Evolutionary conservation across 2,797 vertebrate genomes (phyloP).

Genomic region (Chrosomus eos): DNA sequence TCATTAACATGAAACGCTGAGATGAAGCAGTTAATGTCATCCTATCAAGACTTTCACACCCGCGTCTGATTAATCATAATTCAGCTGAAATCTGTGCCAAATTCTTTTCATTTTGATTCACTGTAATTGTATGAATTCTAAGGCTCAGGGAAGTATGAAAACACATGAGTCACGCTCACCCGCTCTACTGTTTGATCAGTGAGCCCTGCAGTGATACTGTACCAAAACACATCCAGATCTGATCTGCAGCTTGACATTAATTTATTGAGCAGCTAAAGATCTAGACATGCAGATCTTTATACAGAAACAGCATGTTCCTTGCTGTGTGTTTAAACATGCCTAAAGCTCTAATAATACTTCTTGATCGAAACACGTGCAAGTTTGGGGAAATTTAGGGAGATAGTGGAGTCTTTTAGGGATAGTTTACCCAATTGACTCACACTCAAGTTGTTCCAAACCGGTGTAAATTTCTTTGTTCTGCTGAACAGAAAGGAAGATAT

Average conservation of each 20-base stretch:
- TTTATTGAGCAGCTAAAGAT: conserved; percentile 23
- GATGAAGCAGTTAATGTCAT: conserved; percentile 20
- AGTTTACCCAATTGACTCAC: too few relatives aligned
- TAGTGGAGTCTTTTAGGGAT: too few relatives aligned
- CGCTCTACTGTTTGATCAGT: neutral
- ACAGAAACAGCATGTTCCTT: conserved; percentile 13
- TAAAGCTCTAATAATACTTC: neutral
- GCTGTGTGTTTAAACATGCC: conserved; percentile 20
- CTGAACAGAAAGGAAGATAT: too few relatives aligned
- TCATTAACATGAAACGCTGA: neutral
- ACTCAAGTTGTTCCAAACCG: too few relatives aligned
- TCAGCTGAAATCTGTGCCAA: neutral
- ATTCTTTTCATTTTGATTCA: conserved; percentile 29
- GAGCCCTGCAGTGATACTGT: conserved; percentile 18
- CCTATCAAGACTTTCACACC: conserved; percentile 11
- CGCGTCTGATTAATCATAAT: neutral
- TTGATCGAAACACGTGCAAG: neutral
- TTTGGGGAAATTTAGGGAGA: neutral
- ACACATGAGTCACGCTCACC: neutral
- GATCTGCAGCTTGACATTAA: conserved; percentile 8
- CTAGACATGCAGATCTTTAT: neutral
- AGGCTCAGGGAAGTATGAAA: conserved; percentile 2
- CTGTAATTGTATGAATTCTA: conserved; percentile 24
- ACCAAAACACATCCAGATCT: conserved; percentile 7
- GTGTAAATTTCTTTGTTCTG: too few relatives aligned